Conservation (phyloP, 2,888 invertebrate species). For the Opisthograptis luteolata region DNA sequence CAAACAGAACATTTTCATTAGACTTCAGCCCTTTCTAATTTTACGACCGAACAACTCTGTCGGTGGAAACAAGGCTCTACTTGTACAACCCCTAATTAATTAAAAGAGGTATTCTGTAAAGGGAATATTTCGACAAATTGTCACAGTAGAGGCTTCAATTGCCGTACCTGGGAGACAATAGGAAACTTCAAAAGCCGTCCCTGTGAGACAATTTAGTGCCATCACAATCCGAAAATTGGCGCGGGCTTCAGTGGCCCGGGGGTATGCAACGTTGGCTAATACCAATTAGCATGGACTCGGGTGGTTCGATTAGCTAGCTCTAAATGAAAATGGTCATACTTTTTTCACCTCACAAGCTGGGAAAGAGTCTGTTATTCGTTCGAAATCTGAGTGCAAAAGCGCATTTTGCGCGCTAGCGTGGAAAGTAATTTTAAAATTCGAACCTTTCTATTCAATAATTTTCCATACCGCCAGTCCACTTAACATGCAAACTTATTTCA, state of each 20-base stretch:
- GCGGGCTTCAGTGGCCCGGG: slow-evolving; percentile 15
- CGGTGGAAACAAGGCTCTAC: slow-evolving; percentile 1
- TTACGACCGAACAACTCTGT: neutral
- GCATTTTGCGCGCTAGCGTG: no score
- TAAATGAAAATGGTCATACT: neutral
- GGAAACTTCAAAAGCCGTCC: slow-evolving; percentile 17
- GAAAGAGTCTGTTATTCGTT: neutral
- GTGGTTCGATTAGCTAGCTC: neutral
- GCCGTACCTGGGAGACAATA: neutral
- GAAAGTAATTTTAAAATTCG: no score
- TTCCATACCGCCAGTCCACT: no score
- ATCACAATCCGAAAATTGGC: slow-evolving; percentile 27
- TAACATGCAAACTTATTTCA: no score
- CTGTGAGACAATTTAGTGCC: slow-evolving; percentile 10
- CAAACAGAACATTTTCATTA: no score
- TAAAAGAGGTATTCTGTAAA: neutral
- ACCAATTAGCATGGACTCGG: slow-evolving; percentile 22
- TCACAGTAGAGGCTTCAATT: neutral
- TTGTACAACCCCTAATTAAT: slow-evolving; percentile 1
- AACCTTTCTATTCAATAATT: no score
- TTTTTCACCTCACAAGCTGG: neutral
- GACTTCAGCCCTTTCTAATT: neutral
- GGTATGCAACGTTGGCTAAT: slow-evolving; percentile 10
- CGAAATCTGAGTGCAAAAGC: no score
- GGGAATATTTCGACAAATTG: slow-evolving; percentile 5